Evolutionary conservation across 1,140 invertebrate genomes (phyloP).

Genomic region (Drosophila nigromelanica): DNA sequence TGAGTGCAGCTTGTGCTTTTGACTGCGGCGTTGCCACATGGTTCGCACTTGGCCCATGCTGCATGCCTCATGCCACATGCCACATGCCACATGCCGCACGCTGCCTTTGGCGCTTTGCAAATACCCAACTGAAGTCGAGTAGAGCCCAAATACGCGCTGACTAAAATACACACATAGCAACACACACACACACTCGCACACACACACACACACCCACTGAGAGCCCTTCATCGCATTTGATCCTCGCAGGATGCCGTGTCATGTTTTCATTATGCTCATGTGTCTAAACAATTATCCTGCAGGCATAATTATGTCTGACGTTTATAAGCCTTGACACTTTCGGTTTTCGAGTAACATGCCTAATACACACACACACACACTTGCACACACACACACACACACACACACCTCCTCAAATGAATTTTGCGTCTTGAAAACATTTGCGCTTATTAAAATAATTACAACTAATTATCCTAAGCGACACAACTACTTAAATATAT

Average conservation of each 20-base stretch:
- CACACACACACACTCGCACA: constrained; percentile 38
- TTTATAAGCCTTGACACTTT: constrained; percentile 84
- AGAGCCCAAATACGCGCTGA: constrained; percentile 12
- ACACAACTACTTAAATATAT: neutral
- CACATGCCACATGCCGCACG: constrained; percentile 7
- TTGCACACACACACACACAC: constrained; percentile 15
- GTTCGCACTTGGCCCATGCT: constrained; percentile 14
- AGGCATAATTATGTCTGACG: constrained; percentile 82
- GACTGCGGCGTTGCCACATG: constrained; percentile 14
- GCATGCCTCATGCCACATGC: constrained; percentile 25
- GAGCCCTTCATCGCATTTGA: constrained; percentile 44
- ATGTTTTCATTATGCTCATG: constrained; percentile 84
- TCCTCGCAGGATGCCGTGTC: constrained; percentile 80
- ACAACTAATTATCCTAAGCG: constrained; percentile 55
- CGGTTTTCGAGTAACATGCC: constrained; percentile 75
- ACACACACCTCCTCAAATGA: neutral
- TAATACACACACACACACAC: constrained; percentile 41
- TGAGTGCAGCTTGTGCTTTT: constrained; percentile 30
- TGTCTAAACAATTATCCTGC: constrained; percentile 84
- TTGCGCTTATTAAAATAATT: constrained; percentile 59
- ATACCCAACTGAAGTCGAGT: constrained; percentile 57
- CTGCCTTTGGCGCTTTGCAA: constrained; percentile 68
- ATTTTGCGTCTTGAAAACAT: constrained; percentile 25
- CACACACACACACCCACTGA: constrained; percentile 15
- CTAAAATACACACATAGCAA: constrained; percentile 30